A percentile compares a stretch with the other conserved stretches of the same genome.
Conservation (phyloP, 2,888 invertebrate genomes). For the Tetragonisca angustula region DNA sequence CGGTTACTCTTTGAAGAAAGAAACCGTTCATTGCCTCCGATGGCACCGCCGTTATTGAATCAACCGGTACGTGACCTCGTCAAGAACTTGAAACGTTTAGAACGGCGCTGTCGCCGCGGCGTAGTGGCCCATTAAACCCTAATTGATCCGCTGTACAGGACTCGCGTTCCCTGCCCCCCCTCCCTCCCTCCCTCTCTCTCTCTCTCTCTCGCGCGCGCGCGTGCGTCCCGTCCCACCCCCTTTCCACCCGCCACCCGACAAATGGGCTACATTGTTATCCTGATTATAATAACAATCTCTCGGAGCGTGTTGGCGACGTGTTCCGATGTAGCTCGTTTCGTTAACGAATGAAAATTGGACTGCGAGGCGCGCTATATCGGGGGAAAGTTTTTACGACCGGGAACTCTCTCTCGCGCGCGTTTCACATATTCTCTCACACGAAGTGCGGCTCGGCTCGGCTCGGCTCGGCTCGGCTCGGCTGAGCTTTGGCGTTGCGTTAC, state of each 20-base stretch:
- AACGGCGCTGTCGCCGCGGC: neutral
- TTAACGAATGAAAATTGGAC: conserved; percentile 46
- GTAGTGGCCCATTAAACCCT: conserved; percentile 27
- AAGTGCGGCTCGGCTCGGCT: neutral
- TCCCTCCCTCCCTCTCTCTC: too few relatives aligned
- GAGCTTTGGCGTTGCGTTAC: too few relatives aligned
- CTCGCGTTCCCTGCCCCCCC: too few relatives aligned
- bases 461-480: too few relatives aligned
- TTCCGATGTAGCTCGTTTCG: conserved; percentile 19
- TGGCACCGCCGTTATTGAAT: neutral
- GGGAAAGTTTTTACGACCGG: conserved; percentile 19
- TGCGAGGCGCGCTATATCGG: conserved; percentile 1
- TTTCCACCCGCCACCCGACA: neutral
- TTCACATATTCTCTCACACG: neutral
- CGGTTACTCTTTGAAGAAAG: neutral
- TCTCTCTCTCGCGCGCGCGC: too few relatives aligned
- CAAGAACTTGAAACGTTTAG: conserved; percentile 7
- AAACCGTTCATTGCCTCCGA: neutral
- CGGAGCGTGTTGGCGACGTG: conserved; percentile 5
- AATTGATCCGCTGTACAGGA: conserved; percentile 30
- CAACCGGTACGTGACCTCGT: neutral
- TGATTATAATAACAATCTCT: conserved; percentile 38
- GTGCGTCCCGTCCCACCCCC: too few relatives aligned
- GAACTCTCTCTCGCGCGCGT: conserved; percentile 1
- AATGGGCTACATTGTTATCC: conserved; percentile 18